These are phyloP conservation scores for Malurus alboscapulatus DNA, from an alignment of 2,113 vertebrate species.

Conservation along the genomic window DNA sequence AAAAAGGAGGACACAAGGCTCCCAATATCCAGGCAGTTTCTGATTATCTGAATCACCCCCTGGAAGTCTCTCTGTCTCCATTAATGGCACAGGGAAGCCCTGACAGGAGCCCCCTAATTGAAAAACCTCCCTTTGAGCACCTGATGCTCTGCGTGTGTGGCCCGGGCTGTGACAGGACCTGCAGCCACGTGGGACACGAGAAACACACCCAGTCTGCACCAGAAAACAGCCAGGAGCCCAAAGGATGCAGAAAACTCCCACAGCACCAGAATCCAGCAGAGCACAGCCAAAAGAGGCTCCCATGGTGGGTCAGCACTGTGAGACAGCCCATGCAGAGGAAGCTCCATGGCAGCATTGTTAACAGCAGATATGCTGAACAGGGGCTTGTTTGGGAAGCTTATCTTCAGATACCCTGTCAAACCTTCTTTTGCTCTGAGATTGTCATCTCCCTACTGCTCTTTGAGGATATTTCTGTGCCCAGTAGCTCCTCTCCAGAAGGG, in stretches of 20 bases:
- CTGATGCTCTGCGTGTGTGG: neutral
- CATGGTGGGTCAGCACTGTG: neutral
- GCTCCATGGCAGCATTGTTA: neutral
- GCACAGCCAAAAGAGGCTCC: neutral
- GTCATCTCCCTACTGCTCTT: neutral
- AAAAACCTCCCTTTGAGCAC: neutral
- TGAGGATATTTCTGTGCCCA: neutral
- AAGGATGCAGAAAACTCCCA: neutral
- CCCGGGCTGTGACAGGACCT: neutral
- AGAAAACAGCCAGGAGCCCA: neutral
- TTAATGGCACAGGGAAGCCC: neutral
- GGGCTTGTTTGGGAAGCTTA: neutral
- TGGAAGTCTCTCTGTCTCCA: neutral
- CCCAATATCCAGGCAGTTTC: neutral
- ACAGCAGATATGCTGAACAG: neutral
- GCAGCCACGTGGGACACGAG: neutral
- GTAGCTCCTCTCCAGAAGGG: neutral
- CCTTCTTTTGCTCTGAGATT: neutral
- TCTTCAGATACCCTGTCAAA: neutral
- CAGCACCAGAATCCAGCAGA: neutral
- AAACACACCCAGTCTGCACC: fast-evolving
- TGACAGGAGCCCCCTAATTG: neutral
- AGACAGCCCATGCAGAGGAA: neutral
- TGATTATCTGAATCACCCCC: neutral
- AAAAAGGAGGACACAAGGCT: neutral